These are phyloP conservation scores for Xyrichtys novacula DNA, from an alignment of 2,797 vertebrate species.

Conservation along the genomic window DNA sequence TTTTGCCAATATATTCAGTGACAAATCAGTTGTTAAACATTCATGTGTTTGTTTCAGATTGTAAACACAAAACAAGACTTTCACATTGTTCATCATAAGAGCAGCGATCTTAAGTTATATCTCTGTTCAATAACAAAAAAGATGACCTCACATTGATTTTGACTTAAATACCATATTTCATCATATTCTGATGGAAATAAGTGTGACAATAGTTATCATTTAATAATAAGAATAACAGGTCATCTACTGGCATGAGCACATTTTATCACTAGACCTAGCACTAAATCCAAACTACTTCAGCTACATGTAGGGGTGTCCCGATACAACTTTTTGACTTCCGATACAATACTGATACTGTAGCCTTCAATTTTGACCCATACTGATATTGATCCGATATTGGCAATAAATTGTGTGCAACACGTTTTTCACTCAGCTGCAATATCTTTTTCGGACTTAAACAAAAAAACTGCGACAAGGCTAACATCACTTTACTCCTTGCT, in stretches of 20 bases:
- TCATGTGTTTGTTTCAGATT: slow-evolving; percentile 13
- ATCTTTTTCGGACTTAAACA: too few relatives aligned
- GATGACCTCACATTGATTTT: background rate
- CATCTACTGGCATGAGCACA: background rate
- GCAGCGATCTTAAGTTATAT: background rate
- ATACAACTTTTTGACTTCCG: too few relatives aligned
- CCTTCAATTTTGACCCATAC: too few relatives aligned
- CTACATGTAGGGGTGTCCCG: too few relatives aligned
- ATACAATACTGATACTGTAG: too few relatives aligned
- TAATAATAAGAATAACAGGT: slow-evolving; percentile 5
- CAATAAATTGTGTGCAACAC: too few relatives aligned
- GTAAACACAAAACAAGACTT: slow-evolving; percentile 7
- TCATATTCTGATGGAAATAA: background rate
- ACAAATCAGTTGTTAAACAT: slow-evolving; percentile 16
- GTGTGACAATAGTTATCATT: slow-evolving; percentile 6
- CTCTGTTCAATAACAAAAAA: background rate
- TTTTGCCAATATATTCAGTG: background rate
- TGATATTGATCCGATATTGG: too few relatives aligned
- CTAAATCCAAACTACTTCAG: background rate
- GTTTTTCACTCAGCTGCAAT: too few relatives aligned
- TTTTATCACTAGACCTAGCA: background rate
- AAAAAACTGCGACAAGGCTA: too few relatives aligned
- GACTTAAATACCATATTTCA: background rate
- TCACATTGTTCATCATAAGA: background rate
- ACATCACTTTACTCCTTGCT: too few relatives aligned